Evolutionary conservation across 2,797 vertebrate genomes (phyloP).

Genomic region (Eremophila alpestris): DNA sequence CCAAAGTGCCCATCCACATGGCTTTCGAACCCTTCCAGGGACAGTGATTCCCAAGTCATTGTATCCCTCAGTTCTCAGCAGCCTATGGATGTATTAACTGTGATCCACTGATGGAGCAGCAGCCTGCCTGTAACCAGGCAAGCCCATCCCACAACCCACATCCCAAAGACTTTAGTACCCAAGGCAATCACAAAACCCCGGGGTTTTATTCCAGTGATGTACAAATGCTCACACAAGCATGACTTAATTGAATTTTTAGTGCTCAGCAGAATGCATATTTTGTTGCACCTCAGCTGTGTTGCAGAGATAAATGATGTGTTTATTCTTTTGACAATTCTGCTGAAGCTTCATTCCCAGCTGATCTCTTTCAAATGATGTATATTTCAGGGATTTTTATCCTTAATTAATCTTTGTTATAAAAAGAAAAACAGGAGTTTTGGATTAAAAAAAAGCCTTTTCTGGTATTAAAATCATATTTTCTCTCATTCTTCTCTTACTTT

Average conservation of each 20-base stretch:
- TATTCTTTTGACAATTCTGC: slow-evolving; percentile 55
- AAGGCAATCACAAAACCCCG: background rate
- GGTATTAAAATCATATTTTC: background rate
- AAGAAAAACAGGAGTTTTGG: background rate
- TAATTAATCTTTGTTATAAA: slow-evolving; percentile 48
- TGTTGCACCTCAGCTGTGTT: slow-evolving; percentile 15
- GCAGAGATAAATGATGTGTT: slow-evolving; percentile 55
- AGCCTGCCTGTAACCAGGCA: background rate
- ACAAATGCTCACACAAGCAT: background rate
- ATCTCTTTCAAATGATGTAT: slow-evolving; percentile 56
- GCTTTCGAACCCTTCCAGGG: background rate
- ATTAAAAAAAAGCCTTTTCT: background rate
- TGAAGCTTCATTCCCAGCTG: slow-evolving; percentile 37
- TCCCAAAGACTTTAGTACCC: background rate
- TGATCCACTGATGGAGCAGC: background rate
- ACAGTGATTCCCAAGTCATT: background rate
- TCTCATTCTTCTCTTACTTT: background rate
- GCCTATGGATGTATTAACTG: background rate
- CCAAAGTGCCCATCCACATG: fast-evolving
- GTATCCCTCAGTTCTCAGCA: background rate
- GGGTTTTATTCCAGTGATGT: background rate
- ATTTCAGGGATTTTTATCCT: slow-evolving; percentile 31
- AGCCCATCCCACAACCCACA: background rate
- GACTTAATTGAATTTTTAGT: slow-evolving; percentile 47
- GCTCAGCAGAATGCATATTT: slow-evolving; percentile 49